Evolutionary conservation across 2,797 vertebrate species (phyloP).

Genomic region (Crenuchus spilurus): DNA sequence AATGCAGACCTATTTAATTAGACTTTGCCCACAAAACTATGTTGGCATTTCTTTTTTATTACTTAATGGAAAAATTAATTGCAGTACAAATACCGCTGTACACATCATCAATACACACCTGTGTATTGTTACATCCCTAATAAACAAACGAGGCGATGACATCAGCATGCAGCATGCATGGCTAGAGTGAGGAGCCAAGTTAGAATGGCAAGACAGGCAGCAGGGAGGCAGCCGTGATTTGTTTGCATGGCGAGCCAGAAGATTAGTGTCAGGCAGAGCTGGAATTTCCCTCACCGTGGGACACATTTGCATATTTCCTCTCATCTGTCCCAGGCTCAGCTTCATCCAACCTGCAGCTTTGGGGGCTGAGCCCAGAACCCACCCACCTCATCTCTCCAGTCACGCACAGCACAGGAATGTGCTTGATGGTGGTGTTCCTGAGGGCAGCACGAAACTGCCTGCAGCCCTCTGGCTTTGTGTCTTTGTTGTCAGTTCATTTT

Average conservation of each 20-base stretch:
- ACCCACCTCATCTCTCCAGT: constrained; percentile 16
- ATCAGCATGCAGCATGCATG: constrained; percentile 31
- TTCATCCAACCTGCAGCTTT: constrained; percentile 32
- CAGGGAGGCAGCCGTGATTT: constrained; percentile 23
- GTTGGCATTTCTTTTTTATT: neutral
- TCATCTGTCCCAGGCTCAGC: constrained; percentile 34
- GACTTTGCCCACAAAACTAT: no score
- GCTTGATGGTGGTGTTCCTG: constrained; percentile 23
- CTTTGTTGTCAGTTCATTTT: constrained; percentile 40
- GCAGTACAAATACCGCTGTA: neutral
- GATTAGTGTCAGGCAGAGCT: constrained; percentile 51
- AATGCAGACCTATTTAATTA: neutral
- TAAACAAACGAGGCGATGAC: constrained; percentile 24
- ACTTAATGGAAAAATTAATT: no score
- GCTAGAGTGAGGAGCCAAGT: constrained; percentile 8
- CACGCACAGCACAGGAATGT: constrained; percentile 21
- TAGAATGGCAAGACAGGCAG: constrained; percentile 26
- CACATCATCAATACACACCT: neutral
- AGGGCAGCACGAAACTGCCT: constrained; percentile 35
- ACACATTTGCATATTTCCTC: constrained; percentile 55
- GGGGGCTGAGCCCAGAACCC: constrained; percentile 9
- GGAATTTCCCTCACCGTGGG: constrained; percentile 37
- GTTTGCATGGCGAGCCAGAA: constrained; percentile 44
- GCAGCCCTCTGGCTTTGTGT: constrained; percentile 25
- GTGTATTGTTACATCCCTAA: neutral